Percentiles rank a stretch among this genome's conserved stretches.
Conservation (phyloP, 2,888 invertebrate genomes). For the Philhelius pedissequus region DNA sequence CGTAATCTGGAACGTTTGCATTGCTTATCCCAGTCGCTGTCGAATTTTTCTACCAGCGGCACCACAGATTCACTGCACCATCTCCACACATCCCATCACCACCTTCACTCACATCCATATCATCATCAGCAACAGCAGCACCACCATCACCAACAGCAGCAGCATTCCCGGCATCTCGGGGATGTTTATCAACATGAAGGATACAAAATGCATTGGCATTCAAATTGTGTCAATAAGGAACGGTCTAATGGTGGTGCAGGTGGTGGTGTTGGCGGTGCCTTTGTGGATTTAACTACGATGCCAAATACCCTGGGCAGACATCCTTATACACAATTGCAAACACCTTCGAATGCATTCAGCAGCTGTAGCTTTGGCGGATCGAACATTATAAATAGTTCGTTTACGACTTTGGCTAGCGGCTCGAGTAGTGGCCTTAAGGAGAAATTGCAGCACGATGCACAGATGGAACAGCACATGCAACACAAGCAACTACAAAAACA, state of each 20-base stretch:
- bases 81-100: conserved; percentile 67
- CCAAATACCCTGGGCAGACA: conserved; percentile 67
- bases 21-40: conserved; percentile 78
- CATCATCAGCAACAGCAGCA: conserved; percentile 68
- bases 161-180: conserved; percentile 38
- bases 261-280: conserved; percentile 1
- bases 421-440: conserved; percentile 76
- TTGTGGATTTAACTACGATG: conserved; percentile 57
- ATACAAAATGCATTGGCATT: conserved; percentile 62
- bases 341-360: conserved; percentile 66
- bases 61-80: conserved; percentile 71
- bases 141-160: conserved; percentile 61
- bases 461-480: conserved; percentile 69
- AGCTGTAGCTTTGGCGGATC: conserved; percentile 70
- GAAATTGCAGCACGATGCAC: conserved; percentile 74
- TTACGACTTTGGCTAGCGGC: conserved; percentile 74
- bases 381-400: conserved; percentile 71
- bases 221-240: conserved; percentile 56
- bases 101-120: conserved; percentile 67
- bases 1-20: conserved; percentile 76
- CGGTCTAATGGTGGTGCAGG: conserved; percentile 31
- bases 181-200: conserved; percentile 57
- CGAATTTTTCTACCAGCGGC: conserved; percentile 75
- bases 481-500: conserved; percentile 73
- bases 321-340: conserved; percentile 76